Conservation (phyloP, 2,888 invertebrate genomes). For the Mythimna impura region DNA sequence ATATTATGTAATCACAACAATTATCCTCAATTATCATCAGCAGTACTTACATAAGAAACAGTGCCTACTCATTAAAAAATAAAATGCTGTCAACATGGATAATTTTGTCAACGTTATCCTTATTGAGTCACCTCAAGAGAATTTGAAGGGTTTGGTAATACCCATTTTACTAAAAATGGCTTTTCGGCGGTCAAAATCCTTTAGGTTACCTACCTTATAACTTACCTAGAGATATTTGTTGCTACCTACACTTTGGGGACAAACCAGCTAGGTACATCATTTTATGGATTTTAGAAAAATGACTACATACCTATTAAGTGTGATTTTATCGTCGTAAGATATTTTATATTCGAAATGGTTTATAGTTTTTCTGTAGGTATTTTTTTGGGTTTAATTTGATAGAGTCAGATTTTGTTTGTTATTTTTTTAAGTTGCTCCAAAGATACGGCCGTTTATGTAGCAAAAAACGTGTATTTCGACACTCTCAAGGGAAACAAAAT, state of each 20-base stretch:
- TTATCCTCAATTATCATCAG: not conserved
- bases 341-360: not conserved
- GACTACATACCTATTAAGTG: not conserved
- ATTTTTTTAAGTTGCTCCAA: too few relatives aligned
- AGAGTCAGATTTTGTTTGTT: too few relatives aligned
- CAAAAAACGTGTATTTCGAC: too few relatives aligned
- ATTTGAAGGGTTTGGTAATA: slow-evolving; percentile 23
- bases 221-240: not conserved
- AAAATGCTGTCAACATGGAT: slow-evolving; percentile 8
- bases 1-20: too few relatives aligned
- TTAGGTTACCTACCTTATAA: not conserved
- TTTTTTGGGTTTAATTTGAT: not conserved
- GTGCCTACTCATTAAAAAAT: slow-evolving; percentile 16
- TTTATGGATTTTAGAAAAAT: not conserved
- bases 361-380: not conserved
- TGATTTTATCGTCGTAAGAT: not conserved
- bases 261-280: not conserved
- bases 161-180: slow-evolving; percentile 1
- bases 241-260: not conserved
- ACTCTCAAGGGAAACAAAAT: too few relatives aligned
- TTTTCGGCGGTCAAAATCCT: slow-evolving; percentile 11
- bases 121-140: slow-evolving; percentile 41
- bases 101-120: slow-evolving; percentile 35
- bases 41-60: not conserved
- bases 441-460: too few relatives aligned